A percentile compares a stretch with the other conserved stretches of the same genome.
These are phyloP conservation scores for Drosophila seguyi DNA, from an alignment of 1,140 invertebrate species.

Conservation along the genomic window DNA sequence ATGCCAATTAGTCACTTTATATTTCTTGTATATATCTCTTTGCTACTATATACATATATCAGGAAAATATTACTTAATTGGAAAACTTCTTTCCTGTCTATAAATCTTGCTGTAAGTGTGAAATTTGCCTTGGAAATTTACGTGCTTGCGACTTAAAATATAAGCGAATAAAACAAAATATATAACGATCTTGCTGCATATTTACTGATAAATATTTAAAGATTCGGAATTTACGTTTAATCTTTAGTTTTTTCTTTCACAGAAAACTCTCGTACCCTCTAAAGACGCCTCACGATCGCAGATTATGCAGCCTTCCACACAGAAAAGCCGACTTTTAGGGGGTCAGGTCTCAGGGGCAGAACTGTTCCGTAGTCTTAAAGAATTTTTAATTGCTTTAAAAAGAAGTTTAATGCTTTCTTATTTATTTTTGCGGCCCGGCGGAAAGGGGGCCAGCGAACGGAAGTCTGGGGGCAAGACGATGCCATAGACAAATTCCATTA, in stretches of 20 bases:
- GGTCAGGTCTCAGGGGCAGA: conserved; percentile 12
- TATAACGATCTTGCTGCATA: neutral
- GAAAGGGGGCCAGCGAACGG: conserved; percentile 5
- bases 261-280: neutral
- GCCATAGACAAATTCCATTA: conserved; percentile 83
- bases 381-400: conserved; percentile 84
- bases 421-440: conserved; percentile 68
- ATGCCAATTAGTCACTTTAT: no score
- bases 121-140: no score
- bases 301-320: conserved; percentile 25
- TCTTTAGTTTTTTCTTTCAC: conserved; percentile 53
- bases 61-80: no score
- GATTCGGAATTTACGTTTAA: conserved; percentile 57
- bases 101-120: no score
- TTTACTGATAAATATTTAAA: conserved; percentile 49
- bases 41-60: no score
- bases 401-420: conserved; percentile 83
- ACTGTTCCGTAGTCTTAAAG: conserved; percentile 69
- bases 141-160: no score
- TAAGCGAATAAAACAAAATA: neutral
- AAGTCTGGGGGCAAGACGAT: conserved; percentile 55
- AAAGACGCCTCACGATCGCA: conserved; percentile 3
- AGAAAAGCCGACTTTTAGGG: conserved; percentile 36
- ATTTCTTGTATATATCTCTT: no score
- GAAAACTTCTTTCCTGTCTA: no score